Evolutionary conservation across 2,888 invertebrate genomes (phyloP), one percentile per base, ranked within the genome.

Genomic region (Drosophila acutilabella): DNA sequence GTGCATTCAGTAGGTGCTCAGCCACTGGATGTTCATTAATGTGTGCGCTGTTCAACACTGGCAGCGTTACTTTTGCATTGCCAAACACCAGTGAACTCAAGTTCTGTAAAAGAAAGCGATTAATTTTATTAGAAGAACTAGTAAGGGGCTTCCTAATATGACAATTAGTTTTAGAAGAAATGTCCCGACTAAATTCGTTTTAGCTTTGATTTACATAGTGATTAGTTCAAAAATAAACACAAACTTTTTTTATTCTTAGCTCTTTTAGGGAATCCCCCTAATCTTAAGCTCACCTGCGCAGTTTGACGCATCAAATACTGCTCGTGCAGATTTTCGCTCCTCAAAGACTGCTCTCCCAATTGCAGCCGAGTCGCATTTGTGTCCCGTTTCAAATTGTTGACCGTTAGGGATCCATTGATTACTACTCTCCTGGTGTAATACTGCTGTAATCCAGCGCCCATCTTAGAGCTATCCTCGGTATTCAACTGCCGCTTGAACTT

Each of bases 361-460:
- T 53, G 14, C 11, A 86, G 4, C 0, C 18, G 51, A 0, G 86
- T 66, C 4, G 5, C 40, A 0, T 16, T 11, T 0, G 78, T 71
- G 38, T 90, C 88, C 0, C 73, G 44, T 1, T 54, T 64, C 7
- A 91, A 30, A 67, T 88, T 89, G 5, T 68, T 73, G 0, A 92
- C 61, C 1, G 86, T 89, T 41, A 92, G 64, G 0, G 90, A 84
- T 1, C 91, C 91, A 13, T 89, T 88, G 1, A 92, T 70, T 0
- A 76, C 75, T 0, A 92, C 79, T 58, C 69, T 84, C 18, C 88
- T 90, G 0, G 86, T 90, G 26, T 92, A 92, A 20, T 82, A 86
- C 38, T 92, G 91, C 58, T 89, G 83, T 5, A 91, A 0, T 41
- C 41, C 13, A 6, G 50, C 40, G 2, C 16, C 77, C 4, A 75